Conservation (phyloP, 1,140 invertebrate genomes). For the Trachymyrmex septentrionalis region DNA sequence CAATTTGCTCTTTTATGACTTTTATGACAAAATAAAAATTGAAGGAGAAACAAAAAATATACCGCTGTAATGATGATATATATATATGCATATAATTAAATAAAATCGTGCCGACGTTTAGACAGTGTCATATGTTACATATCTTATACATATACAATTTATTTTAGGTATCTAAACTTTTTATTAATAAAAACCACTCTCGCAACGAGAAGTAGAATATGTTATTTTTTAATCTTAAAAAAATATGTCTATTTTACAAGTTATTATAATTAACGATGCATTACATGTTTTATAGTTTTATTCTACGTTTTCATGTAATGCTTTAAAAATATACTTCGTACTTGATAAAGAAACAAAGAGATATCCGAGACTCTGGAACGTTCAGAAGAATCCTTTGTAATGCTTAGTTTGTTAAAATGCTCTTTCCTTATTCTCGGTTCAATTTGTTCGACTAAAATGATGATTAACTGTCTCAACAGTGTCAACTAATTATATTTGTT, state of each 20-base stretch:
- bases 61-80: slow-evolving; percentile 53
- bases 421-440: slow-evolving; percentile 75
- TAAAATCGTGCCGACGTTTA: slow-evolving; percentile 70
- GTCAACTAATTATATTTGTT: slow-evolving; percentile 2
- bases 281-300: background rate
- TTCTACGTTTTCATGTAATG: slow-evolving; percentile 66
- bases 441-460: slow-evolving; percentile 79
- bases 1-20: too few relatives aligned
- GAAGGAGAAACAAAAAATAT: slow-evolving; percentile 52
- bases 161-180: slow-evolving; percentile 52
- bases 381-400: slow-evolving; percentile 66
- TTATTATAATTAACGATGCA: slow-evolving; percentile 18
- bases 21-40: slow-evolving; percentile 9
- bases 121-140: slow-evolving; percentile 6
- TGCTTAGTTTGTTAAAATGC: slow-evolving; percentile 71
- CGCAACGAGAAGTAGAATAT: slow-evolving; percentile 16
- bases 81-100: slow-evolving; percentile 53
- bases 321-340: slow-evolving; percentile 77
- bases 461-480: slow-evolving; percentile 18
- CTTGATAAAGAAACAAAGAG: slow-evolving; percentile 74
- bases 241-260: background rate
- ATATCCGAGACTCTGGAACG: slow-evolving; percentile 69
- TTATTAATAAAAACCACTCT: slow-evolving; percentile 79
- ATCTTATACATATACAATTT: slow-evolving; percentile 66
- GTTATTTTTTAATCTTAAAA: slow-evolving; percentile 11